Evolutionary conservation across 30 jellyfish, hydroid and myxozoan species (phyloP), one percentile per base, ranked within the genome.

Genomic region (Phacellophora camtschatica): DNA sequence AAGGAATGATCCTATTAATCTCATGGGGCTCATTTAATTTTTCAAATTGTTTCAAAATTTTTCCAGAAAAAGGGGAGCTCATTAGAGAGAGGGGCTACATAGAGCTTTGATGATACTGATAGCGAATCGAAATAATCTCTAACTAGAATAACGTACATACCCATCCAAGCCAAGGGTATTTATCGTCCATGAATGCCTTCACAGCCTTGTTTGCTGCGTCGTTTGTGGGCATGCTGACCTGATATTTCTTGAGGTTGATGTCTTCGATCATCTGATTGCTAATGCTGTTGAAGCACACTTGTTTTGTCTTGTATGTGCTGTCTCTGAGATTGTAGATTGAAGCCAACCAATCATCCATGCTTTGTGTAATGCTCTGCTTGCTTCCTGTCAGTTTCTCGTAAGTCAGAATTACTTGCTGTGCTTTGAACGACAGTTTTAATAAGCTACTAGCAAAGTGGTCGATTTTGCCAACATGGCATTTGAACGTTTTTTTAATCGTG

Each of bases 91-190:
- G n/a, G n/a, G n/a, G n/a, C n/a, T n/a, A n/a, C n/a, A n/a, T n/a
- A n/a, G n/a, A n/a, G n/a, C n/a, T n/a, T n/a, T n/a, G n/a, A n/a
- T n/a, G n/a, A n/a, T n/a, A n/a, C n/a, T n/a, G n/a, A n/a, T n/a
- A n/a, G n/a, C n/a, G n/a, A n/a, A n/a, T n/a, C n/a, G n/a, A n/a
- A n/a, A n/a, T n/a, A n/a, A n/a, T n/a, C n/a, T n/a, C n/a, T n/a
- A n/a, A n/a, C n/a, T n/a, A n/a, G n/a, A n/a, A n/a, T n/a, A n/a
- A n/a, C n/a, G n/a, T n/a, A n/a, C 61, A 16, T 46, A 46, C 51
- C 88, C 88, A 76, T 32, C 69, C 80, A 33, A 76, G 78, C 88
- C 88, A 76, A 11, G 29, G 30, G 33, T 76, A 76, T 37, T 58
- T 76, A 27, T 39, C 58, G 18, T 39, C 73, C 55, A 76, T 12